phyloP scores from a whole-genome alignment of 2,113 vertebrate genomes.

The Oreotrochilus melanogaster region DNA sequence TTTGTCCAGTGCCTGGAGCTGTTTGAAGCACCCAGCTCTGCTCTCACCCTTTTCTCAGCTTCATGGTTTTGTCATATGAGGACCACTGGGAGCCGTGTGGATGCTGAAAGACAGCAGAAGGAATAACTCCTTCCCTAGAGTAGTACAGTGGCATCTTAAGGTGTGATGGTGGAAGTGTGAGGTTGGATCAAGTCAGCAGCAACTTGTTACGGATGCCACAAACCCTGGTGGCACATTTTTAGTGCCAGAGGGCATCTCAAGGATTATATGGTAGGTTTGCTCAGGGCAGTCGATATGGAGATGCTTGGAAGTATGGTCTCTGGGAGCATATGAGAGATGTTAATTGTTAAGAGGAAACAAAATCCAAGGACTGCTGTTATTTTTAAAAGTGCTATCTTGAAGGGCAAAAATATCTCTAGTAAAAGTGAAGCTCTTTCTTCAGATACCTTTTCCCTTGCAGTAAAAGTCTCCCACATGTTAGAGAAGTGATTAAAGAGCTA shows the following conservation, averaged over 20 bases:
- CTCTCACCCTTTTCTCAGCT: not conserved
- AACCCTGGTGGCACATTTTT: not conserved
- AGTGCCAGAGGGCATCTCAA: not conserved
- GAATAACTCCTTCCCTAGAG: not conserved
- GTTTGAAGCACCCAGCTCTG: not conserved
- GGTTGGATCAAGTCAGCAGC: not conserved
- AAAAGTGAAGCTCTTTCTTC: not conserved
- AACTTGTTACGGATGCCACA: not conserved
- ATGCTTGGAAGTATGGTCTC: not conserved
- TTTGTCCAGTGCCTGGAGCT: not conserved
- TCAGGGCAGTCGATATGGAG: not conserved
- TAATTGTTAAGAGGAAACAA: not conserved
- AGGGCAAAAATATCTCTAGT: not conserved
- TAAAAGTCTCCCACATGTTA: not conserved
- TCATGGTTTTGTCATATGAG: not conserved
- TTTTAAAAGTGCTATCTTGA: not conserved
- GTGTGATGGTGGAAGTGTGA: not conserved
- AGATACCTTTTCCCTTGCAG: not conserved
- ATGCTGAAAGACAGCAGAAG: not conserved
- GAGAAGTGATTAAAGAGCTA: constrained; percentile 36
- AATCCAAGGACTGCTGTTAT: not conserved
- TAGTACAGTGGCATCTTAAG: not conserved
- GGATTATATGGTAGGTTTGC: not conserved
- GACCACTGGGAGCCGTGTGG: not conserved
- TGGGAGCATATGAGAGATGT: not conserved